phyloP scores from a whole-genome alignment of 2,797 vertebrate genomes.

The Myotis daubentonii region DNA sequence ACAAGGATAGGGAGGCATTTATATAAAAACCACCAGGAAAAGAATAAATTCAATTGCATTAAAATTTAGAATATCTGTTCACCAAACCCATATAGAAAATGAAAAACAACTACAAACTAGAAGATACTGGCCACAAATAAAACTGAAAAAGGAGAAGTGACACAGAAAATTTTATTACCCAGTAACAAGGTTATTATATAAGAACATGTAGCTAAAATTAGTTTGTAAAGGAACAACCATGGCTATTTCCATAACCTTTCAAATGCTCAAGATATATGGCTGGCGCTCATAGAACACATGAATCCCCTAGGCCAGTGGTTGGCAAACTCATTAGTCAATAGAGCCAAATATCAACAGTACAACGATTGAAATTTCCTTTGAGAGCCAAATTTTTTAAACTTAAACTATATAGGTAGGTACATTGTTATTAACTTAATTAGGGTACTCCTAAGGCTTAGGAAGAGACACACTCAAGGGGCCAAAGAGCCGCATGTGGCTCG shows the following conservation, averaged over 20 bases:
- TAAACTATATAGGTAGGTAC: too few species aligned
- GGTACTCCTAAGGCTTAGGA: too few species aligned
- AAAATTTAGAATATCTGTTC: not conserved
- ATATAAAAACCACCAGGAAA: not conserved
- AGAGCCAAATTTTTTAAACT: too few species aligned
- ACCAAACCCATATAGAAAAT: not conserved
- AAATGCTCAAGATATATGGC: not conserved
- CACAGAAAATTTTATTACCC: not conserved
- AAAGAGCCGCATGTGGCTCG: too few species aligned
- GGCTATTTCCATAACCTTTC: not conserved
- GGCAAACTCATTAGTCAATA: too few species aligned
- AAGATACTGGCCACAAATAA: not conserved
- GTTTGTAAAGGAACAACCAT: not conserved
- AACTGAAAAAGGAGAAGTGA: constrained; percentile 1
- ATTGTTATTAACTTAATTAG: too few species aligned
- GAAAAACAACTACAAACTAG: not conserved
- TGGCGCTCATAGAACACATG: not conserved
- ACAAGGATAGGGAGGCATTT: not conserved
- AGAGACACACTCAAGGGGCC: too few species aligned
- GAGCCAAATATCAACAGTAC: too few species aligned
- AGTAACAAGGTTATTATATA: not conserved
- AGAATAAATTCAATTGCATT: not conserved
- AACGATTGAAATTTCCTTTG: too few species aligned
- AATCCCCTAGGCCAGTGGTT: not conserved
- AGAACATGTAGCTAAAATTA: constrained; percentile 18